Percentiles rank a stretch among this genome's conserved stretches.
These are phyloP conservation scores for Melinopterus prodromus DNA, from an alignment of 2,888 invertebrate genomes.

Conservation along the genomic window DNA sequence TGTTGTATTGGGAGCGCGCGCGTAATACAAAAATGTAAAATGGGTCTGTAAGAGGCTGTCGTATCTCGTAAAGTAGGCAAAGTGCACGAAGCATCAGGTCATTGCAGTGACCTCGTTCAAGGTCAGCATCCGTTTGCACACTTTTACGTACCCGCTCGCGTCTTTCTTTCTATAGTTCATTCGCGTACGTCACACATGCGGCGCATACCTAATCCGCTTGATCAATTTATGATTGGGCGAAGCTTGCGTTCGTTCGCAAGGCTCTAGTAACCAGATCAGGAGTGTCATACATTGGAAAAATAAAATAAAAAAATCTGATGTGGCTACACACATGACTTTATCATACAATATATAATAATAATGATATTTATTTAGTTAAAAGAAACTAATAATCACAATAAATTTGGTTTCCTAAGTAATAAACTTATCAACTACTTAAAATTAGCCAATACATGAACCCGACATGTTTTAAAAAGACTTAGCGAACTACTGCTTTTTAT, in stretches of 20 bases:
- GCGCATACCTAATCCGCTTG: conserved; percentile 13
- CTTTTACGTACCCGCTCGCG: conserved; percentile 43
- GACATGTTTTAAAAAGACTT: no score
- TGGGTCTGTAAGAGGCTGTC: conserved; percentile 35
- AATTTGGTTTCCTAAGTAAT: no score
- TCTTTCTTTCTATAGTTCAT: neutral
- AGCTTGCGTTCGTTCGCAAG: neutral
- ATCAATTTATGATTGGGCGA: neutral
- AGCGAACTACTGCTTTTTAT: no score
- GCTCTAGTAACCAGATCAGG: no score
- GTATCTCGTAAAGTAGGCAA: conserved; percentile 55
- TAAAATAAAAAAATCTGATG: no score
- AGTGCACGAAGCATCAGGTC: conserved; percentile 55
- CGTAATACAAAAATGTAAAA: conserved; percentile 25
- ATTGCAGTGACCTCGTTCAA: conserved; percentile 59
- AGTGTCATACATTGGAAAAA: no score
- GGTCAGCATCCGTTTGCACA: conserved; percentile 53
- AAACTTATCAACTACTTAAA: no score
- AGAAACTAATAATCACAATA: no score
- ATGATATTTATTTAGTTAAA: no score
- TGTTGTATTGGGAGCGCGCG: conserved; percentile 5
- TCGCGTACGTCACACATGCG: conserved; percentile 23
- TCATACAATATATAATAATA: no score
- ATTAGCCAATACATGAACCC: no score
- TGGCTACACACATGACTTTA: no score